Percentiles rank a stretch among this genome's conserved stretches.
phyloP scores from a whole-genome alignment of 35 echinoderm and acorn worm species.

The Stichopus chloronotus region DNA sequence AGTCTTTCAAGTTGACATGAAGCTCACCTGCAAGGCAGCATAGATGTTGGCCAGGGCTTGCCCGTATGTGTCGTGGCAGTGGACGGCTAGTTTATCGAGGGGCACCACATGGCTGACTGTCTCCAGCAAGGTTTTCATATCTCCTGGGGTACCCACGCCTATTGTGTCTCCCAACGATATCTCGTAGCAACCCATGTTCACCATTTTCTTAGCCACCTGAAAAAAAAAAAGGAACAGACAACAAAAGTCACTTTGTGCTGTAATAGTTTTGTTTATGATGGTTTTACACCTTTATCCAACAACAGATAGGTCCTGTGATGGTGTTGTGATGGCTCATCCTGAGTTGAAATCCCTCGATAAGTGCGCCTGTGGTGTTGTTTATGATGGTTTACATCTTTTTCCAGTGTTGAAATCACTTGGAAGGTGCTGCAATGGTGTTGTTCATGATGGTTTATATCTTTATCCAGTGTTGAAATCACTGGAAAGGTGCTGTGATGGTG shows the following conservation, averaged over 20 bases:
- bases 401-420: no score
- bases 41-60: slow-evolving; percentile 96
- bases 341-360: no score
- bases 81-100: slow-evolving; percentile 79
- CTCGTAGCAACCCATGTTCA: slow-evolving; percentile 98
- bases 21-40: slow-evolving; percentile 90
- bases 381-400: no score
- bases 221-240: background rate
- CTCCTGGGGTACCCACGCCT: slow-evolving; percentile 90
- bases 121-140: slow-evolving; percentile 69
- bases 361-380: no score
- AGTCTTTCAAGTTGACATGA: no score
- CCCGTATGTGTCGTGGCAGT: slow-evolving; percentile 98
- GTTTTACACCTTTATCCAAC: no score
- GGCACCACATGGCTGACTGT: slow-evolving; percentile 81
- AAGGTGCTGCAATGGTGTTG: no score
- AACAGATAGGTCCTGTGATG: no score
- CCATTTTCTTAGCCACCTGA: slow-evolving; percentile 97
- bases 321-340: no score
- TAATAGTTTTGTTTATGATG: background rate
- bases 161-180: slow-evolving; percentile 99
- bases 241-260: background rate
- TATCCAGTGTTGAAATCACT: no score
- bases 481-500: no score
- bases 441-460: no score